Base-by-base conservation (phyloP, 2,888 invertebrate species). In the Sipha maydis region DNA sequence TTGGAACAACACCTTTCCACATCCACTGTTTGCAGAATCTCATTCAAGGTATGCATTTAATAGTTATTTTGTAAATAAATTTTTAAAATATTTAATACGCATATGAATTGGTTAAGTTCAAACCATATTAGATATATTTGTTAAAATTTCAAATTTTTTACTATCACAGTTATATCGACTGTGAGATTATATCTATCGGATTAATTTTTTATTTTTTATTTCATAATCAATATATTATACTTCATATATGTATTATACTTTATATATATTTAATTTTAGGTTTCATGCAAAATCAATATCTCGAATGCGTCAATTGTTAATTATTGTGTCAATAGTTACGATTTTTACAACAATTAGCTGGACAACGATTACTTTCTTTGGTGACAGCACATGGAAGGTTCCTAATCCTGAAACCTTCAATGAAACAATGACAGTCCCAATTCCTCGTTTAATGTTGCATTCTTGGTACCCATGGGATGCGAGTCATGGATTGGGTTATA, bases 11-110 rank as follows among this genome's bases (percentile, higher is more conserved):
- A 85, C 89, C 0, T 96, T 96, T 92, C 95, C 95, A 85, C 96
- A 97, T 92, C 96, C 97, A 0, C 92, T 97, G 73, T 97, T 97
- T 92, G 95, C 96, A 79, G 97, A 97, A 92, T 96, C 96, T 0
- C 96, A 96, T 91, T 94, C 95, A 0, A 93, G 95, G 34, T 96
- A 95, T 91, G 14, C 28, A 73, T 38, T 17, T 28, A 71, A 14
- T 48, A 48, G 48, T 48, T 48, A 61, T 61, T 61, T 61, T 2
- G 4, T 61, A 25, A 25, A 25, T 61, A 21, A 61, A 61, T 25
- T 61, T 0, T 4, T 3, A 61, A 25, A 3, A 61, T 61, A 48
- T 25, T 41, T 41, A 41, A 41, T 41, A 48, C 48, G 11, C 14
- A 48, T 14, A 48, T 48, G 48, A 48, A 41, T 41, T 41, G 11